Conservation (phyloP, 2,797 vertebrate species). For the Catharus ustulatus region DNA sequence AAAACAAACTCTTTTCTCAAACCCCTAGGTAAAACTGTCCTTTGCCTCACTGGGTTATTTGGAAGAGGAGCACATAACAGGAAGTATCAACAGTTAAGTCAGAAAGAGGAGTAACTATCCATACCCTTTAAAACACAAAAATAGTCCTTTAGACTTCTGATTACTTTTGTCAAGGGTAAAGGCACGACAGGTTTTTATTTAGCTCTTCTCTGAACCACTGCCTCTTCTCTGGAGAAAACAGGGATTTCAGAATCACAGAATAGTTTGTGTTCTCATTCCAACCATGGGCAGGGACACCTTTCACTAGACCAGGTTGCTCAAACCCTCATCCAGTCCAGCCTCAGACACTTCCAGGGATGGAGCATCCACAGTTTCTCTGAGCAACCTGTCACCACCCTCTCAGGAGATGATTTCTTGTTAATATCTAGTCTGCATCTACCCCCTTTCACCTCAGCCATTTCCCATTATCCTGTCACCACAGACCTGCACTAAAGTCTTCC, state of each 20-base stretch:
- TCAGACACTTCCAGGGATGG: background rate
- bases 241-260: background rate
- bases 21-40: background rate
- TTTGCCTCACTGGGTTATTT: background rate
- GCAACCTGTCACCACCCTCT: background rate
- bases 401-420: background rate
- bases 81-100: background rate
- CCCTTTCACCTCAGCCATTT: background rate
- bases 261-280: background rate
- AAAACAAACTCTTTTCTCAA: background rate
- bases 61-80: background rate
- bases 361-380: background rate
- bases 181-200: background rate
- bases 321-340: fast-evolving
- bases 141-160: background rate
- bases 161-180: background rate
- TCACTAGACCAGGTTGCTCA: background rate
- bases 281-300: fast-evolving
- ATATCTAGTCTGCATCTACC: background rate
- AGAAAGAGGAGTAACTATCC: background rate
- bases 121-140: background rate
- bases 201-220: background rate
- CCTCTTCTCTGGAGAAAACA: background rate
- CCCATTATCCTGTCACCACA: background rate
- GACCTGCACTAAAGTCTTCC: background rate